A percentile compares a stretch with the other conserved stretches of the same genome.
These are phyloP conservation scores for Ptychochromis oligacanthus DNA, from an alignment of 2,113 vertebrate species.

Conservation along the genomic window DNA sequence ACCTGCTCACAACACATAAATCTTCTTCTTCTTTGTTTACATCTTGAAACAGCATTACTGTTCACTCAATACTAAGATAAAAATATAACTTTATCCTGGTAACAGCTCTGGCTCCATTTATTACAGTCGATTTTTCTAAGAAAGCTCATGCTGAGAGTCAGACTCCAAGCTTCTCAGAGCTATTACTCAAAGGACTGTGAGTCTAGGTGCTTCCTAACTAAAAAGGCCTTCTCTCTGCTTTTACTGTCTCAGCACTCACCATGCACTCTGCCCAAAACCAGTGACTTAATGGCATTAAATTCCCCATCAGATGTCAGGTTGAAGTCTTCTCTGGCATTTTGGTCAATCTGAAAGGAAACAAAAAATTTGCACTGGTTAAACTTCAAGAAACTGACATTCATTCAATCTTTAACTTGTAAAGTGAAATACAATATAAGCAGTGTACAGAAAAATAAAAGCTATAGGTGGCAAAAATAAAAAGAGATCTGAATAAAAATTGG, in stretches of 20 bases:
- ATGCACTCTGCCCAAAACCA: slow-evolving; percentile 63
- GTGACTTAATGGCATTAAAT: slow-evolving; percentile 60
- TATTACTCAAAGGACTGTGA: neutral
- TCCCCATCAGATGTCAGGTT: slow-evolving; percentile 70
- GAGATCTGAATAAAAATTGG: neutral
- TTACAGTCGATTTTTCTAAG: neutral
- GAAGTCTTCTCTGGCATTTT: slow-evolving; percentile 60
- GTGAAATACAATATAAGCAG: fast-evolving
- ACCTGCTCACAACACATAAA: neutral
- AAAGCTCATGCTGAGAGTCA: neutral
- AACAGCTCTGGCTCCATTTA: neutral
- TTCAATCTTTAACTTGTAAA: neutral
- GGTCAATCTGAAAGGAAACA: slow-evolving; percentile 54
- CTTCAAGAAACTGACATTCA: no score
- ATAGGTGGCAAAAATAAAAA: neutral
- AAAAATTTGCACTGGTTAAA: neutral
- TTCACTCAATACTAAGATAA: neutral
- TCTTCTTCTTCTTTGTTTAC: neutral
- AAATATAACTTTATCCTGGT: neutral
- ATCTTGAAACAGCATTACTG: neutral
- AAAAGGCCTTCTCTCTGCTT: neutral
- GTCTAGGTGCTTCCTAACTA: slow-evolving; percentile 1
- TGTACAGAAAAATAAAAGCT: neutral
- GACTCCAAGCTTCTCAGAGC: neutral
- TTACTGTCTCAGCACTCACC: slow-evolving; percentile 43